Percentiles rank a stretch among this genome's conserved stretches.
Evolutionary conservation across 2,797 vertebrate genomes (phyloP).

Genomic region (Pteronotus mesoamericanus): DNA sequence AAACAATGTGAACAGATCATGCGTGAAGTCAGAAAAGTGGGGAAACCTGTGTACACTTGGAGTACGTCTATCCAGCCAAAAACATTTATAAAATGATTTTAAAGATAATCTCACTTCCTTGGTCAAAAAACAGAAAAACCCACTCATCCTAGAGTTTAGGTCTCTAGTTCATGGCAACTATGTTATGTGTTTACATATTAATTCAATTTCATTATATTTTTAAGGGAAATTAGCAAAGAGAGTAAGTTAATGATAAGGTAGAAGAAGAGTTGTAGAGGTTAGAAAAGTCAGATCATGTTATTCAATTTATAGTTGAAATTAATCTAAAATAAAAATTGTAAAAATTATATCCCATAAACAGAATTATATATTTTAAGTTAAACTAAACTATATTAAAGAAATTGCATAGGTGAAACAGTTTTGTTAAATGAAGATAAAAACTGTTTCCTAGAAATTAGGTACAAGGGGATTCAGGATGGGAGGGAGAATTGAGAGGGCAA

Average conservation of each 20-base stretch:
- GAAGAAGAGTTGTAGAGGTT: background rate
- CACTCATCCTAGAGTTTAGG: background rate
- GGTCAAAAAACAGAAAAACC: background rate
- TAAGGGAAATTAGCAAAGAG: background rate
- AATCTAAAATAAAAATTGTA: background rate
- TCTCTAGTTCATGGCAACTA: background rate
- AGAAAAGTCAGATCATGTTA: background rate
- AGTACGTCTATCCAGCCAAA: background rate
- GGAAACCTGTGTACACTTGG: background rate
- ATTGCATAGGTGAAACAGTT: background rate
- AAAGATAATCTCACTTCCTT: background rate
- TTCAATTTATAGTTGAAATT: background rate
- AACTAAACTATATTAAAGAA: background rate
- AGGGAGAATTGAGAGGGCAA: background rate
- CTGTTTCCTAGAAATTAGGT: background rate
- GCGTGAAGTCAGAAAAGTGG: background rate
- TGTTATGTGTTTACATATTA: background rate
- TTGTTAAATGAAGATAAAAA: background rate
- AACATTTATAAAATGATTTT: background rate
- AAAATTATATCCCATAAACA: background rate
- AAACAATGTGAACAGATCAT: background rate
- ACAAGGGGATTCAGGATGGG: rapidly evolving
- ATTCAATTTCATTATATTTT: background rate
- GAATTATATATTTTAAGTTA: background rate
- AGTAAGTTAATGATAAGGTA: background rate